Percentiles rank a stretch among this genome's conserved stretches.
phyloP scores from a whole-genome alignment of 92 coral and sea anemone genomes.

The Umimayanthus chanpuru region DNA sequence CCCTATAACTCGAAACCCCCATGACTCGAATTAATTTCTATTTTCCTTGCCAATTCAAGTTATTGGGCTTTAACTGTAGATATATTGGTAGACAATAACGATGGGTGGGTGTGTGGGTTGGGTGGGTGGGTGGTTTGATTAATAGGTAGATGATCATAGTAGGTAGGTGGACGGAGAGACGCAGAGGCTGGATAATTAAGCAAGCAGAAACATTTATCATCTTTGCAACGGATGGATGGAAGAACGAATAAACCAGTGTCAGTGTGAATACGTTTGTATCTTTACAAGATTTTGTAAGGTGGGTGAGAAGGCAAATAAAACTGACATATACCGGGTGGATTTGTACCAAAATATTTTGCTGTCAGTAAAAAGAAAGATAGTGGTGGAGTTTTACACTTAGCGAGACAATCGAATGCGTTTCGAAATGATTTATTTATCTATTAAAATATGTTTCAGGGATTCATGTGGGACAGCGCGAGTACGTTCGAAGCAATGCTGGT shows the following conservation, averaged over 20 bases:
- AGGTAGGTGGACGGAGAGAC: not conserved
- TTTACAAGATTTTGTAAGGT: too few relatives aligned
- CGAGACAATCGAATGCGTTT: too few relatives aligned
- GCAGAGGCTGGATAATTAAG: not conserved
- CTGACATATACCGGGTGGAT: not conserved
- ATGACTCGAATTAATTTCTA: too few relatives aligned
- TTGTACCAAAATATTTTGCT: too few relatives aligned
- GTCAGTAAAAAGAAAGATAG: too few relatives aligned
- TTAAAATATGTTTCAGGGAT: slow-evolving; percentile 69
- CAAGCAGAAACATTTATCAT: too few relatives aligned
- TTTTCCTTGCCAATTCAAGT: too few relatives aligned
- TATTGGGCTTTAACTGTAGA: not conserved
- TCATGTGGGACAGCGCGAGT: slow-evolving; percentile 97
- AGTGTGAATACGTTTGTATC: too few relatives aligned
- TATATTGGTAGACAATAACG: not conserved
- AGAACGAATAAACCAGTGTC: not conserved
- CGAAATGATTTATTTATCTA: too few relatives aligned
- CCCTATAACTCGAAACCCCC: too few relatives aligned
- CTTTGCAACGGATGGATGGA: not conserved
- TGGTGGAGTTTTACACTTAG: too few relatives aligned
- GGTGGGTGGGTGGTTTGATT: not conserved
- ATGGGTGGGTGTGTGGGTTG: not conserved
- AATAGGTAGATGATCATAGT: not conserved
- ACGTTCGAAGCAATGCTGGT: slow-evolving; percentile 95
- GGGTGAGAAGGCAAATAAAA: too few relatives aligned